Evolutionary conservation across 92 coral and sea anemone species (phyloP), one percentile per base, ranked within the genome.

Genomic region (Porites evermanni): DNA sequence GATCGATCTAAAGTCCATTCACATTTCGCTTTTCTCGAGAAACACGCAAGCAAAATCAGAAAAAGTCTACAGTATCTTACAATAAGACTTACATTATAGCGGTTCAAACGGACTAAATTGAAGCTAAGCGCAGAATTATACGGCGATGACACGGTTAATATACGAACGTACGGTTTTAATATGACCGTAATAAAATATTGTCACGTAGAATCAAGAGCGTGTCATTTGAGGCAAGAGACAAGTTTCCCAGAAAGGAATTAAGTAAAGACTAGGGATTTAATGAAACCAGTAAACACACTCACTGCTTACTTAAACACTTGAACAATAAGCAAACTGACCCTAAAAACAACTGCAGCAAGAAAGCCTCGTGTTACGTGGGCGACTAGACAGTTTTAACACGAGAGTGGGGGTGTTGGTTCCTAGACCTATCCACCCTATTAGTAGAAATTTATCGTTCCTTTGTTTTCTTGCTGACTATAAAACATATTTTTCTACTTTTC

Each of bases 271-370:
- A 44, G 12, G 68, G 44, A 38, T 56, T 20, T 70, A 70, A 70
- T 29, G 21, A 58, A 69, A 12, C 86, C 18, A 59, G 77, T 56
- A 72, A 81, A 58, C 77, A 29, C 19, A 6, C 38, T 56, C 56
- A 19, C 68, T 32, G 60, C 78, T 80, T 81, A 82, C 85, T 87
- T 82, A 91, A 91, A 87, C 93, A 91, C 79, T 69, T 53, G 76
- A 91, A 91, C 91, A 91, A 83, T 91, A 77, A 78, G 81, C 78
- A 60, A 82, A 81, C 82, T 87, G 88, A 76, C 70, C 80, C 56
- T 24, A 75, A 67, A 38, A 91, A 70, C 65, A 78, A 85, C 64
- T 60, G 38, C 58, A 73, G 79, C 84, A 24, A 38, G 65, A 69
- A 9, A 61, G 77, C 78, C 76, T 71, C 75, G 78, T 71, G 75